These are phyloP conservation scores for Drosophila nr. medialis DNA, from an alignment of 2,888 invertebrate species.

Conservation along the genomic window DNA sequence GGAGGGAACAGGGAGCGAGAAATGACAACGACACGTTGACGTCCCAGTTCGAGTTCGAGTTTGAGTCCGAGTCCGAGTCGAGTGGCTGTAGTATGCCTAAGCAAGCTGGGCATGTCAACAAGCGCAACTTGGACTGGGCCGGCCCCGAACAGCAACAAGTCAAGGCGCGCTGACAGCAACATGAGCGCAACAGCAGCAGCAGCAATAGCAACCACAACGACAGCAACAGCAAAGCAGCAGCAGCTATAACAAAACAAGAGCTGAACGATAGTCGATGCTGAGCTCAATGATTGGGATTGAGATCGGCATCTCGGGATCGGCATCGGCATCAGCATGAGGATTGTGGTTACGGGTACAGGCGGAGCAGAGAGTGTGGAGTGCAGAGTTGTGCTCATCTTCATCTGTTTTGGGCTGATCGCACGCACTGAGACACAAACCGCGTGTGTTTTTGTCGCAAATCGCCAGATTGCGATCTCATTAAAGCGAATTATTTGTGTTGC, in stretches of 20 bases:
- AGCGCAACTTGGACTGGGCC: slow-evolving; percentile 40
- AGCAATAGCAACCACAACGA: slow-evolving; percentile 41
- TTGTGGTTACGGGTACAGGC: slow-evolving; percentile 26
- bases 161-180: slow-evolving; percentile 76
- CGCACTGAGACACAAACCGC: slow-evolving; percentile 65
- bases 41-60: slow-evolving; percentile 57
- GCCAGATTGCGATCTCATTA: slow-evolving; percentile 83
- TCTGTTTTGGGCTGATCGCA: slow-evolving; percentile 52
- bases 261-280: slow-evolving; percentile 62
- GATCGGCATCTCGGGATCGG: slow-evolving; percentile 58
- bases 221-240: slow-evolving; percentile 26
- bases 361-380: background rate
- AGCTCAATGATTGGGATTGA: slow-evolving; percentile 66
- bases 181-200: slow-evolving; percentile 74
- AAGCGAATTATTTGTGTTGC: slow-evolving; percentile 83
- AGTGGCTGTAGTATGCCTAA: slow-evolving; percentile 64
- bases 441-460: slow-evolving; percentile 79
- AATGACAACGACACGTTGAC: slow-evolving; percentile 70
- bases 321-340: slow-evolving; percentile 43
- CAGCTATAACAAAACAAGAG: slow-evolving; percentile 49
- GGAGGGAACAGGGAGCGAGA: background rate
- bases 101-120: slow-evolving; percentile 83
- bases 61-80: slow-evolving; percentile 39
- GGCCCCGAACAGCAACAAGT: slow-evolving; percentile 59
- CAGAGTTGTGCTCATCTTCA: slow-evolving; percentile 68